Conservation (phyloP, 2,797 vertebrate genomes). For the Darevskia mixta region DNA sequence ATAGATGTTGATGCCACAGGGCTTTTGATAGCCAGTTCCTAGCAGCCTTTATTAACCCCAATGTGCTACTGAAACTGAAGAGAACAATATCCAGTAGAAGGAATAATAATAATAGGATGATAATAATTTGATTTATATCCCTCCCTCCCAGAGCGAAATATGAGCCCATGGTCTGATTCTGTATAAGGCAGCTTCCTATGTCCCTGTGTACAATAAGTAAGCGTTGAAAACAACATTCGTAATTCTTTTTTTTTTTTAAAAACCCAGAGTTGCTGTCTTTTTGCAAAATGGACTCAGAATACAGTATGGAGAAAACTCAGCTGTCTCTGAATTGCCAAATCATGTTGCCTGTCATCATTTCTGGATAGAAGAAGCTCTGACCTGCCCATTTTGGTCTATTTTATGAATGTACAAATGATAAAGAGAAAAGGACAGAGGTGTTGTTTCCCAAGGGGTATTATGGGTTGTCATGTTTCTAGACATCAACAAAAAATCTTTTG, state of each 20-base stretch:
- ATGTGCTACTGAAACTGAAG: too few relatives aligned
- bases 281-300: not conserved
- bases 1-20: too few relatives aligned
- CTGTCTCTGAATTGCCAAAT: slow-evolving; percentile 66
- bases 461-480: accelerated
- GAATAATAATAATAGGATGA: too few relatives aligned
- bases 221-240: slow-evolving; percentile 38
- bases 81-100: too few relatives aligned
- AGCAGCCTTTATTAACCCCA: too few relatives aligned
- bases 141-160: too few relatives aligned
- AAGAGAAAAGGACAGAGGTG: slow-evolving; percentile 32
- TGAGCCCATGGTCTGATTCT: too few relatives aligned
- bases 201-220: slow-evolving; percentile 20
- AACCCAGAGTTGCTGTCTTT: slow-evolving; percentile 27
- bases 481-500: slow-evolving; percentile 55
- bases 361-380: slow-evolving; percentile 76
- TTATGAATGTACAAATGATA: not conserved
- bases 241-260: too few relatives aligned
- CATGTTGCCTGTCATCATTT: slow-evolving; percentile 63
- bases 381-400: slow-evolving; percentile 55
- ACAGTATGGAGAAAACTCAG: slow-evolving; percentile 46
- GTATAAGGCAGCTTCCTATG: too few relatives aligned
- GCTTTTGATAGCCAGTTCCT: too few relatives aligned
- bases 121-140: too few relatives aligned
- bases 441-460: slow-evolving; percentile 51